Conservation (phyloP, 92 coral and sea anemone species). For the Actinernus sp. region DNA sequence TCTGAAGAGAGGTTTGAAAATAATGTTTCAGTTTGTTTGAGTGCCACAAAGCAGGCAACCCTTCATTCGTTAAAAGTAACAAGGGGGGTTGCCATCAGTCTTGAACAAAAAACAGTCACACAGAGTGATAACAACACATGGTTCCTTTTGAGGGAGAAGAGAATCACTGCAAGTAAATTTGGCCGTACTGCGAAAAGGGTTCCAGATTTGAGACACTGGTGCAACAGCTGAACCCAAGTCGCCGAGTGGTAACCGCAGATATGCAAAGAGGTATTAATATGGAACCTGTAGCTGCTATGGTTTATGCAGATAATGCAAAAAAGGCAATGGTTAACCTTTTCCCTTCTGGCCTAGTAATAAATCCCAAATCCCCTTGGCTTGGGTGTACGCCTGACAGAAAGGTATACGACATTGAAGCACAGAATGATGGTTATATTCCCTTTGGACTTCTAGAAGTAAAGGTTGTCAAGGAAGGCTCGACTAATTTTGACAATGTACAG, state of each 20-base stretch:
- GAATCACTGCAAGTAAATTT: background rate
- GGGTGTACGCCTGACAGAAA: constrained; percentile 64
- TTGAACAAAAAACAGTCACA: background rate
- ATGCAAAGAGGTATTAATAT: constrained; percentile 54
- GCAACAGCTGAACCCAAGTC: constrained; percentile 40
- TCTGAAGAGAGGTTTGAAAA: background rate
- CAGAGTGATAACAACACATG: background rate
- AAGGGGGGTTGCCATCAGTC: background rate
- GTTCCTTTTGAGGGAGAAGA: background rate
- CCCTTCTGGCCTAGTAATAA: constrained; percentile 39
- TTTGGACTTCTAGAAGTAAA: constrained; percentile 47
- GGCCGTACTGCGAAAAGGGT: constrained; percentile 22
- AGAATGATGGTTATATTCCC: constrained; percentile 3
- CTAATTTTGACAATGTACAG: constrained; percentile 34
- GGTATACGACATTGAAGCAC: constrained; percentile 48
- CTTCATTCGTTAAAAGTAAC: background rate
- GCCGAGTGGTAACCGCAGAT: constrained; percentile 36
- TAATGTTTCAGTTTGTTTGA: background rate
- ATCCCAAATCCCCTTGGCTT: constrained; percentile 74
- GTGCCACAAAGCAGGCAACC: background rate
- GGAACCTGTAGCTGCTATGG: constrained; percentile 40
- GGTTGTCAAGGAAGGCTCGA: constrained; percentile 56
- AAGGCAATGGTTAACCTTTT: constrained; percentile 33
- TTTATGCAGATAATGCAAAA: constrained; percentile 33
- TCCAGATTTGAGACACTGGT: constrained; percentile 52